A percentile compares a stretch with the other conserved stretches of the same genome.
phyloP scores from a whole-genome alignment of 1,140 invertebrate genomes.

The Eriosoma lanigerum region DNA sequence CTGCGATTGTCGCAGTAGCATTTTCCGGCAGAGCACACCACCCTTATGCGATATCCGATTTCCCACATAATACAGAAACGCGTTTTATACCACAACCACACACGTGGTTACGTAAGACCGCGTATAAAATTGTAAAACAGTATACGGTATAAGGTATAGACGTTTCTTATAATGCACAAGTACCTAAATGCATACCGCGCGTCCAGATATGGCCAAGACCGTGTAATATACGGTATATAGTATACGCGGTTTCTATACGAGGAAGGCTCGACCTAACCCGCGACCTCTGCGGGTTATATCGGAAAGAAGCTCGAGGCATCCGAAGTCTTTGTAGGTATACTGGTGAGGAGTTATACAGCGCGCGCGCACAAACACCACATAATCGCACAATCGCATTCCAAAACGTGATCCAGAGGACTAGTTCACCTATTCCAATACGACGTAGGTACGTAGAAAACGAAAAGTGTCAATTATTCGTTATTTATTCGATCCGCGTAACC shows the following conservation, averaged over 20 bases:
- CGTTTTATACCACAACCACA: too few relatives aligned
- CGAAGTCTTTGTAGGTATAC: conserved; percentile 2
- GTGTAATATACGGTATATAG: too few relatives aligned
- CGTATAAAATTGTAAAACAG: too few relatives aligned
- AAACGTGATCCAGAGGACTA: conserved; percentile 16
- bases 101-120: conserved; percentile 20
- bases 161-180: neutral
- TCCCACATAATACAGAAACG: neutral
- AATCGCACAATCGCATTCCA: neutral
- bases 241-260: neutral
- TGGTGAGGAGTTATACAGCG: neutral
- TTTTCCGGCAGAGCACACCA: neutral
- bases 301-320: conserved; percentile 25
- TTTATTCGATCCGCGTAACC: neutral
- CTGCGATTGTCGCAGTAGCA: neutral
- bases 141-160: neutral
- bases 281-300: conserved; percentile 31
- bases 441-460: too few relatives aligned
- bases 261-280: neutral
- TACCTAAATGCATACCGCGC: too few relatives aligned
- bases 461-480: conserved; percentile 46
- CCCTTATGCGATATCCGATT: neutral
- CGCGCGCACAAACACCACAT: neutral
- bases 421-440: too few relatives aligned
- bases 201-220: conserved; percentile 6